Base-by-base conservation (phyloP, 2,888 invertebrate species). In the Eustalomyia histrio region DNA sequence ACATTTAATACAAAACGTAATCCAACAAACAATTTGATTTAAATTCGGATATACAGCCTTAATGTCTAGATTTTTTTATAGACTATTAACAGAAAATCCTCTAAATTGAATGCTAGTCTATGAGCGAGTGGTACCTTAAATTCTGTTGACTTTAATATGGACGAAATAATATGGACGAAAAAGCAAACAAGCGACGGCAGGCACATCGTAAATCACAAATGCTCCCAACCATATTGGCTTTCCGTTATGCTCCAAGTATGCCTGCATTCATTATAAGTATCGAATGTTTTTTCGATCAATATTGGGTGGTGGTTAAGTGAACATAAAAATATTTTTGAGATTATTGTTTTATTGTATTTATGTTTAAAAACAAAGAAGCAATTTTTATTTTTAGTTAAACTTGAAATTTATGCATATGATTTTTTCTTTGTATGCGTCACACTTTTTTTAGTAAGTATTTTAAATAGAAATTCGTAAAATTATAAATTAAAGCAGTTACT, bases 131-230 rank as follows among this genome's bases (percentile, higher is more conserved):
- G 14, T 47, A n/a, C 43, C 43, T n/a, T 7, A 5, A 47, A 47
- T 47, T n/a, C n/a, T 47, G 43, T 47, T n/a, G n/a, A n/a, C n/a
- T n/a, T n/a, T 10, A 47, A 47, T n/a, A 47, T n/a, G 43, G n/a
- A n/a, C n/a, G 5, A 47, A 47, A n/a, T 47, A n/a, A 14, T n/a
- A n/a, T n/a, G 43, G 14, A 16, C 17, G 53, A 47, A 53, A 17
- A 60, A 64, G 18, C n/a, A 16, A 52, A 60, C 65, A 64, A 61
- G 50, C 63, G 75, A 52, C 61, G 75, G 9, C 65, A 29, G 43
- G 17, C 69, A 72, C 68, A 80, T 76, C 76, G 67, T 76, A 76
- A 80, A 76, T 72, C 63, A 80, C 52, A 72, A 64, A 63, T 39
- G 52, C 53, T 16, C 17, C 29, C 52, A 65, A 65, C 53, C 71